Evolutionary conservation across 2,888 invertebrate genomes (phyloP).

Genomic region (Heliconius hortense): DNA sequence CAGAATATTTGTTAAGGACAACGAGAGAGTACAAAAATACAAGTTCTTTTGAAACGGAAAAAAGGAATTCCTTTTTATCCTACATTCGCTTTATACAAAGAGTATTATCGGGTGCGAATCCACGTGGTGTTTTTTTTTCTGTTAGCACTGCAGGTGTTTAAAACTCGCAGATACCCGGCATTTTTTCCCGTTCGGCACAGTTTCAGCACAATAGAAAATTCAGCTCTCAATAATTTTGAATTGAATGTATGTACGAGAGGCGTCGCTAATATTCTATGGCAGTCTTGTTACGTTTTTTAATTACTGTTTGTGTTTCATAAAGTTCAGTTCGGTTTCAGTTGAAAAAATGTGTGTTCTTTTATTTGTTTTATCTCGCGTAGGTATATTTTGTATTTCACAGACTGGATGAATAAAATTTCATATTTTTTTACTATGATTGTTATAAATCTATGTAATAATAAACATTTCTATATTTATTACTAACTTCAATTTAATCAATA

Average conservation of each 20-base stretch:
- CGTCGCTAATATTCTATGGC: conserved; percentile 15
- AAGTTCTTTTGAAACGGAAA: conserved; percentile 26
- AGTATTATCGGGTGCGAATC: conserved; percentile 36
- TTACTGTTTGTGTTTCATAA: conserved; percentile 3
- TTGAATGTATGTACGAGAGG: conserved; percentile 29
- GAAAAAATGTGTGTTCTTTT: background rate
- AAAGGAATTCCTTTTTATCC: conserved; percentile 31
- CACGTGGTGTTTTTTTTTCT: conserved; percentile 32
- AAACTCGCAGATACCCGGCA: conserved; percentile 42
- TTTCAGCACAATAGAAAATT: conserved; percentile 46
- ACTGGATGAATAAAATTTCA: background rate
- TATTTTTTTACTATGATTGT: too few relatives aligned
- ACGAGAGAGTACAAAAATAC: conserved; percentile 25
- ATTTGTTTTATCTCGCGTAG: background rate
- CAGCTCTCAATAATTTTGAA: conserved; percentile 42
- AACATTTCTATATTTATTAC: too few relatives aligned
- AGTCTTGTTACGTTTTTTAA: conserved; percentile 5
- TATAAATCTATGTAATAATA: too few relatives aligned
- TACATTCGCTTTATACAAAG: conserved; percentile 40
- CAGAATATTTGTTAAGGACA: conserved; percentile 13
- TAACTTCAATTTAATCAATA: too few relatives aligned
- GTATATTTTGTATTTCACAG: background rate
- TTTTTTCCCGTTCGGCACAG: conserved; percentile 43
- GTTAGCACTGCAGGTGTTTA: conserved; percentile 41
- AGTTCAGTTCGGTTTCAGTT: background rate